Evolutionary conservation across 2,888 invertebrate genomes (phyloP).

Genomic region (Dione vanillae): DNA sequence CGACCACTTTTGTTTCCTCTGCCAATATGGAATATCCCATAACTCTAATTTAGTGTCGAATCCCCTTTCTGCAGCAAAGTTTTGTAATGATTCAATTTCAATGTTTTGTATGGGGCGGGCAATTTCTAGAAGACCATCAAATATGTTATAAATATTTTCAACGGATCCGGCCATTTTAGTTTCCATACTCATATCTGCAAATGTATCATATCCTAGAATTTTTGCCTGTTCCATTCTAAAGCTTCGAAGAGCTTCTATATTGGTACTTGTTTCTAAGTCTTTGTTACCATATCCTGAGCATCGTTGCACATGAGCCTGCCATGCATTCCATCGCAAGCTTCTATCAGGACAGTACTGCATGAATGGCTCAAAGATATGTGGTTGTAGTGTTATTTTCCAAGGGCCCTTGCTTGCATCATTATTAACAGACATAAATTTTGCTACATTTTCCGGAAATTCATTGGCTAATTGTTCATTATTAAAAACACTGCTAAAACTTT

Average conservation of each 20-base stretch:
- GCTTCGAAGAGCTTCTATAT: conserved; percentile 91
- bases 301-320: conserved; percentile 90
- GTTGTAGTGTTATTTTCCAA: conserved; percentile 92
- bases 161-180: conserved; percentile 95
- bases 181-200: conserved; percentile 94
- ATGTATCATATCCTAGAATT: conserved; percentile 91
- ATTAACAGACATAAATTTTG: conserved; percentile 87
- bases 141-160: conserved; percentile 88
- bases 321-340: conserved; percentile 91
- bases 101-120: conserved; percentile 90
- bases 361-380: conserved; percentile 88
- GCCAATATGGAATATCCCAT: conserved; percentile 96
- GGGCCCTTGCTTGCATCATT: conserved; percentile 88
- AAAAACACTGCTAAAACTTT: conserved; percentile 87
- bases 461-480: conserved; percentile 86
- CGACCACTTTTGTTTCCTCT: conserved; percentile 88
- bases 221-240: conserved; percentile 89
- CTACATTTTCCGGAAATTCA: conserved; percentile 89
- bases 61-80: conserved; percentile 89
- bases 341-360: conserved; percentile 94
- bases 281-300: conserved; percentile 87
- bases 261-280: conserved; percentile 87
- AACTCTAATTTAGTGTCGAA: conserved; percentile 87
- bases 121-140: conserved; percentile 86
- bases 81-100: conserved; percentile 88